These are phyloP conservation scores for Pseudomyrmex sp. DNA, from an alignment of 1,140 invertebrate genomes.

Conservation along the genomic window DNA sequence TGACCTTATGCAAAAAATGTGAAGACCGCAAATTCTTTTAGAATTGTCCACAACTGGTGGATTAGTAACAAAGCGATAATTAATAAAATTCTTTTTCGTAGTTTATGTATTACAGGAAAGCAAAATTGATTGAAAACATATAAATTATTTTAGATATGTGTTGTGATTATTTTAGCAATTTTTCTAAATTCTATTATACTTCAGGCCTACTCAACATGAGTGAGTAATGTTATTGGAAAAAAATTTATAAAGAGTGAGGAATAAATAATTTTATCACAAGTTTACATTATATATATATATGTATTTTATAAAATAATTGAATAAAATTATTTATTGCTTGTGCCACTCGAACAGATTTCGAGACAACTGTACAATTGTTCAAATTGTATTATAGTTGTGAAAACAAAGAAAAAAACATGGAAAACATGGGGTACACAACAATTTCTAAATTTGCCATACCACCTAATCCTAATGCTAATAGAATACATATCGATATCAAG, in stretches of 20 bases:
- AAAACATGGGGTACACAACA: conserved; percentile 71
- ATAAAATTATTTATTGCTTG: conserved; percentile 66
- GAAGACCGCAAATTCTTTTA: conserved; percentile 25
- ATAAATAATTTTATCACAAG: conserved; percentile 45
- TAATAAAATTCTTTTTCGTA: conserved; percentile 42
- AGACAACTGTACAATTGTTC: conserved; percentile 50
- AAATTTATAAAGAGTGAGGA: conserved; percentile 21
- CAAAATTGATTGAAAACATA: conserved; percentile 61
- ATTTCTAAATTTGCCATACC: conserved; percentile 76
- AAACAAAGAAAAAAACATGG: conserved; percentile 31
- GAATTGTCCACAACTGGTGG: conserved; percentile 35
- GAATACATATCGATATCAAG: conserved; percentile 83
- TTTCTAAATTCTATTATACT: conserved; percentile 32
- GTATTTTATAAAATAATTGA: conserved; percentile 52
- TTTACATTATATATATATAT: neutral
- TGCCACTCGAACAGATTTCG: conserved; percentile 35
- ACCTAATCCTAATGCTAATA: conserved; percentile 80
- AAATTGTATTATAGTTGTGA: neutral
- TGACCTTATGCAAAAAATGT: conserved; percentile 30
- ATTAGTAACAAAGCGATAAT: conserved; percentile 44
- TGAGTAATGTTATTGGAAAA: conserved; percentile 4
- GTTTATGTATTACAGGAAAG: conserved; percentile 10
- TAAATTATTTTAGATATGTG: conserved; percentile 45
- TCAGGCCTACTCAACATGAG: conserved; percentile 21
- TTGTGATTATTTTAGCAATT: conserved; percentile 38